Conservation (phyloP, 2,113 vertebrate species). For the Apodemus sylvaticus region DNA sequence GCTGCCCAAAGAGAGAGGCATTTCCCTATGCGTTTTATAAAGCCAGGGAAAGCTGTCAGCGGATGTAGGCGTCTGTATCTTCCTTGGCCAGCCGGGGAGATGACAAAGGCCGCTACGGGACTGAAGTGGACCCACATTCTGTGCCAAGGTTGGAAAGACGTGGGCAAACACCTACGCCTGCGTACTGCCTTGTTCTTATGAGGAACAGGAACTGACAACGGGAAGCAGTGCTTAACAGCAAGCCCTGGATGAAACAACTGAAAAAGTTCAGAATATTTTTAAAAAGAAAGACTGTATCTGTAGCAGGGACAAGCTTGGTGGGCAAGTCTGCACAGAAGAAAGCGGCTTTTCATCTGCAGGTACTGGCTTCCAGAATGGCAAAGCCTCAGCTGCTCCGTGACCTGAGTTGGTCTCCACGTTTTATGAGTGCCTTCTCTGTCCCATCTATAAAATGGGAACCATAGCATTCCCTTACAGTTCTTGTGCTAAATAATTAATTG, state of each 20-base stretch:
- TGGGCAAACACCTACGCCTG: not conserved
- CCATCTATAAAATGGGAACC: not conserved
- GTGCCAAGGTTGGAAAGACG: not conserved
- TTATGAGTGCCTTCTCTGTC: not conserved
- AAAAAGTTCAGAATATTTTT: not conserved
- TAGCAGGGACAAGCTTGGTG: rapidly evolving
- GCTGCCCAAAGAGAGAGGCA: not conserved
- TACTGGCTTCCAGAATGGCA: not conserved
- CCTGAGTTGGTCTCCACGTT: not conserved
- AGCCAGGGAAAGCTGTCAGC: not conserved
- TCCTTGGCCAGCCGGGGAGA: not conserved
- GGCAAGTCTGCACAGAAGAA: not conserved
- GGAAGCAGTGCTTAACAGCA: not conserved
- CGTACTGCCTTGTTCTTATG: not conserved
- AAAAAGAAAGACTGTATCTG: too few species aligned
- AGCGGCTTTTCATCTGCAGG: not conserved
- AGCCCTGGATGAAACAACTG: not conserved
- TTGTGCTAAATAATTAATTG: not conserved
- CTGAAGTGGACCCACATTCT: not conserved
- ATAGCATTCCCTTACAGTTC: not conserved
- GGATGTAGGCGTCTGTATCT: not conserved
- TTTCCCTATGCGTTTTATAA: not conserved
- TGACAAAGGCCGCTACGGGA: not conserved
- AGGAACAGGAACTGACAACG: not conserved
- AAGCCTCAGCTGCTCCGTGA: not conserved